phyloP scores from a whole-genome alignment of 2,888 invertebrate species.

The Ernsta delagoae region DNA sequence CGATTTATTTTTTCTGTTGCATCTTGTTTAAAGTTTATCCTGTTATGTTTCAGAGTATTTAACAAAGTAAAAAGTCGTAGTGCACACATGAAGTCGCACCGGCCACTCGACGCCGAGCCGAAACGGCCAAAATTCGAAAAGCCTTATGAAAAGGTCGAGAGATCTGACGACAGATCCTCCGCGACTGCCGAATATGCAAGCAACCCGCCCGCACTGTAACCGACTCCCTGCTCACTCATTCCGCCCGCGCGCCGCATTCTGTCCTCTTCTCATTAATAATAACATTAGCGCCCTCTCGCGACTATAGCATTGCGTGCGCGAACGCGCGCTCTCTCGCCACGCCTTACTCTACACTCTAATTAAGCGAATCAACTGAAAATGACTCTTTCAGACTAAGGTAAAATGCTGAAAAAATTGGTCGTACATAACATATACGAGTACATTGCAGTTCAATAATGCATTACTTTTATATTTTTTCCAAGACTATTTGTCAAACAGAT shows the following conservation, averaged over 20 bases:
- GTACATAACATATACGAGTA: too few relatives aligned
- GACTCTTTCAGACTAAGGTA: conserved; percentile 48
- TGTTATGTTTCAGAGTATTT: conserved; percentile 93
- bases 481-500: too few relatives aligned
- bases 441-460: too few relatives aligned
- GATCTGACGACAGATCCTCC: conserved; percentile 76
- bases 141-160: conserved; percentile 85
- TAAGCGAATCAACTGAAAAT: not conserved
- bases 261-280: conserved; percentile 8
- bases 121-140: conserved; percentile 87
- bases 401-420: conserved; percentile 69
- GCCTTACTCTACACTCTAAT: not conserved
- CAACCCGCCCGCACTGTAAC: conserved; percentile 70
- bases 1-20: conserved; percentile 63
- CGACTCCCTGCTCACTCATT: conserved; percentile 58
- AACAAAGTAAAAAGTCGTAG: conserved; percentile 99
- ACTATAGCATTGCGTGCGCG: not conserved
- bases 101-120: conserved; percentile 93
- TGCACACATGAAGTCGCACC: conserved; percentile 99
- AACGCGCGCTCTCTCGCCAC: not conserved
- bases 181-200: conserved; percentile 74
- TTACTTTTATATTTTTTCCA: too few relatives aligned
- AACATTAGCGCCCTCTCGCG: not conserved
- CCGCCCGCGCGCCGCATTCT: conserved; percentile 49
- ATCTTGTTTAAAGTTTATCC: conserved; percentile 73